Base-by-base conservation (phyloP, 2,113 vertebrate species). In the Equus quagga region DNA sequence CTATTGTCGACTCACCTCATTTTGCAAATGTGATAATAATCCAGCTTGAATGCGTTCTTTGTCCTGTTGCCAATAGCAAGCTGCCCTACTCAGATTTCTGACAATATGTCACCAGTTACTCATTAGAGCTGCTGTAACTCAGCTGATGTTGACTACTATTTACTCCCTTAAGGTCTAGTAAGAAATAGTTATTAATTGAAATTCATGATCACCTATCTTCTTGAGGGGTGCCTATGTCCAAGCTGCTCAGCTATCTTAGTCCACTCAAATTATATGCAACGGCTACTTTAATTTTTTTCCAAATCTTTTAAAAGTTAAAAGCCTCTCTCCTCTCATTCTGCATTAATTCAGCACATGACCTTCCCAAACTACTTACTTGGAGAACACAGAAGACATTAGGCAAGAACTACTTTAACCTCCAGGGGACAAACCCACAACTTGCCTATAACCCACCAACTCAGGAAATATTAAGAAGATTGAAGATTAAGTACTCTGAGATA, bases 61-160 rank as follows among this genome's bases (percentile, higher is more conserved):
- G 85, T 93, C 64, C 12, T 75, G 2, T 65, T 88, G 76, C 64
- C 44, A 51, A 49, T 0, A 8, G 60, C 46, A 36, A n/a, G 15
- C 5, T 78, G 33, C 17, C 21, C 60, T 58, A 33, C 24, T 73
- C 18, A 72, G 15, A 73, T 89, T 76, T 86, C 91, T 89, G 65
- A 88, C 60, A 60, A 81, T 70, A 81, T 70, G 60, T 95, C 90
- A 95, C 44, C 19, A 89, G 64, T 64, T 64, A 84, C 18, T 95
- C 72, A 72, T 54, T 79, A 94, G 80, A 87, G 78, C 51, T 67
- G 36, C 24, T 76, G 83, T 49, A 33, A 67, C 51, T 79, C 78
- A 97, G 41, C 36, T 84, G 46, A 93, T 54, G 36, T 31, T 94
- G 83, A 56, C 36, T 91, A 72, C 36, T 91, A 60, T 76, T 88